phyloP scores from a whole-genome alignment of 2,113 vertebrate species.

The Piaya cayana region DNA sequence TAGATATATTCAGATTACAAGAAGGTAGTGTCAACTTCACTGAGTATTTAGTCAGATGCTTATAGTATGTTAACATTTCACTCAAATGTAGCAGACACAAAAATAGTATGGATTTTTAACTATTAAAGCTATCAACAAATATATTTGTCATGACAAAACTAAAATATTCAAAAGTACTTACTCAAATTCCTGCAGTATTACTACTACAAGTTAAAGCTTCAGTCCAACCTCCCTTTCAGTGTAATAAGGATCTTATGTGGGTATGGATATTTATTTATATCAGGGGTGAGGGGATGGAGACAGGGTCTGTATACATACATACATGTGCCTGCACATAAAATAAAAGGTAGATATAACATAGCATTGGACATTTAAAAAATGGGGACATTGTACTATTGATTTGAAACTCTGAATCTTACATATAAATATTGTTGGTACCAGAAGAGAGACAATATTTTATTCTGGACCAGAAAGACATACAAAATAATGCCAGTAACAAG shows the following conservation, averaged over 20 bases:
- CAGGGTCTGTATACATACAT: fast-evolving
- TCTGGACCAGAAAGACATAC: not conserved
- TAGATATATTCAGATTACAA: not conserved
- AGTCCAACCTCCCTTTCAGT: not conserved
- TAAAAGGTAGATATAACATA: not conserved
- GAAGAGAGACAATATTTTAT: not conserved
- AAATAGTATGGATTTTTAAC: not conserved
- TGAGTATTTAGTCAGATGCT: not conserved
- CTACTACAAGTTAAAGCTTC: not conserved
- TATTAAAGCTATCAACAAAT: not conserved
- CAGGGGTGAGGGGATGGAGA: not conserved
- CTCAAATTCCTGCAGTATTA: not conserved
- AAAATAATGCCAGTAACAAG: not conserved
- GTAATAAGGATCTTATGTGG: not conserved
- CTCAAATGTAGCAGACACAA: not conserved
- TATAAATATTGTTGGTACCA: not conserved
- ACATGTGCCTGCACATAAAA: not conserved
- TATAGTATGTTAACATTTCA: not conserved
- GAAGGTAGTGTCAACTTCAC: not conserved
- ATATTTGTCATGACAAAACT: not conserved
- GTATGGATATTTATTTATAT: not conserved
- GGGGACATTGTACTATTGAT: not conserved
- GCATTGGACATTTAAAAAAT: not conserved
- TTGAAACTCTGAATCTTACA: not conserved
- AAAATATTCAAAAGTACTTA: not conserved